phyloP scores from a whole-genome alignment of 2,113 vertebrate genomes.

The Semicossyphus pulcher region DNA sequence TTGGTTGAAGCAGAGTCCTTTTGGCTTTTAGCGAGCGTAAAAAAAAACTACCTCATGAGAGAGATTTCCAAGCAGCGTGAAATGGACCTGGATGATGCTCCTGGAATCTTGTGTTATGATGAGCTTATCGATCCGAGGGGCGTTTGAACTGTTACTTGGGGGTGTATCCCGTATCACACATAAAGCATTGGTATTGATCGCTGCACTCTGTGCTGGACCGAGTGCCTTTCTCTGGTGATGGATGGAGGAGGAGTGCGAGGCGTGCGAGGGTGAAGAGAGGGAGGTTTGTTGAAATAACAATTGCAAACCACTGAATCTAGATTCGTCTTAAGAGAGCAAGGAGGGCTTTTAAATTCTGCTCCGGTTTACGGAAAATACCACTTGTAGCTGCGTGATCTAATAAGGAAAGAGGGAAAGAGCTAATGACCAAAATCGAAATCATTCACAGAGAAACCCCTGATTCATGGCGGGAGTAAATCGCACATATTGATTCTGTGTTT shows the following conservation, averaged over 20 bases:
- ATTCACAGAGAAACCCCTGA: not conserved
- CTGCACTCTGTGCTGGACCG: slow-evolving; percentile 37
- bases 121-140: slow-evolving; percentile 62
- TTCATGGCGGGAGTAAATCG: slow-evolving; percentile 39
- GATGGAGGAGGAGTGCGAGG: slow-evolving; percentile 61
- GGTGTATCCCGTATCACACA: slow-evolving; percentile 75
- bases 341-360: not conserved
- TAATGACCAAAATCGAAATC: no score
- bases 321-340: not conserved
- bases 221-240: slow-evolving; percentile 62
- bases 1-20: slow-evolving; percentile 23
- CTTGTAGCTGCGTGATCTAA: no score
- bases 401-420: no score
- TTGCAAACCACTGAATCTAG: slow-evolving; percentile 3
- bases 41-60: slow-evolving; percentile 15
- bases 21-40: slow-evolving; percentile 35
- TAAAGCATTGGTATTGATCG: slow-evolving; percentile 67
- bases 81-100: slow-evolving; percentile 26
- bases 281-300: slow-evolving; percentile 62
- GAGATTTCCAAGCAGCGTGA: slow-evolving; percentile 38
- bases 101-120: slow-evolving; percentile 53
- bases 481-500: slow-evolving; percentile 53
- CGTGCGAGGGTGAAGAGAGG: slow-evolving; percentile 42
- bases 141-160: slow-evolving; percentile 60
- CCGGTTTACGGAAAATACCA: no score